phyloP scores from a whole-genome alignment of 2,888 invertebrate species.

The Habrosyne pyritoides region DNA sequence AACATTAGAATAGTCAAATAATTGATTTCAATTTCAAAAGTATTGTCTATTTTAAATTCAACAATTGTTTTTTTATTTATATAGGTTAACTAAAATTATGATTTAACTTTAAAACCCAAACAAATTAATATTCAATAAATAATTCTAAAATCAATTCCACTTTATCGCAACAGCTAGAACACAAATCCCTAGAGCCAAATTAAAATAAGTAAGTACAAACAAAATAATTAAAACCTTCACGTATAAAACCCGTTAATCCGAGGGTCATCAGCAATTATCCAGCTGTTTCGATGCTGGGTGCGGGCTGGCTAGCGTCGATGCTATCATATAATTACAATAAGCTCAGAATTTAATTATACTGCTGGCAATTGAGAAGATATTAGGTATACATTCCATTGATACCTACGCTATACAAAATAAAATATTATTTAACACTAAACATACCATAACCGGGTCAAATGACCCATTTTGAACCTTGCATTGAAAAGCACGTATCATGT shows the following conservation, averaged over 20 bases:
- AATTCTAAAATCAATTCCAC: neutral
- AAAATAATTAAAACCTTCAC: neutral
- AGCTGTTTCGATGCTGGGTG: slow-evolving; percentile 12
- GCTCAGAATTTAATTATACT: slow-evolving; percentile 44
- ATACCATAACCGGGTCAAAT: no score
- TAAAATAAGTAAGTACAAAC: neutral
- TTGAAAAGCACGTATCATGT: no score
- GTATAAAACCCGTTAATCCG: neutral
- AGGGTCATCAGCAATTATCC: slow-evolving; percentile 8
- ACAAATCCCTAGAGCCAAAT: neutral
- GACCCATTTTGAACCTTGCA: no score
- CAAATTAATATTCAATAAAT: no score
- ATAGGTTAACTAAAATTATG: no score
- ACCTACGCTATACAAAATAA: neutral
- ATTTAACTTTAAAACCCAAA: no score
- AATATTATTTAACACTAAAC: no score
- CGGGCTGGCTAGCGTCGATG: slow-evolving; percentile 30
- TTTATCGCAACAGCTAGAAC: neutral
- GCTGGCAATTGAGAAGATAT: slow-evolving; percentile 15
- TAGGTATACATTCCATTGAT: neutral
- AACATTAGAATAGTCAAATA: no score
- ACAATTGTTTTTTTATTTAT: no score
- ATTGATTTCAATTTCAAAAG: no score
- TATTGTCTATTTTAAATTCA: no score
- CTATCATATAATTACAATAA: slow-evolving; percentile 47